Base-by-base conservation (phyloP, 1,140 invertebrate genomes). In the Bombus turneri region DNA sequence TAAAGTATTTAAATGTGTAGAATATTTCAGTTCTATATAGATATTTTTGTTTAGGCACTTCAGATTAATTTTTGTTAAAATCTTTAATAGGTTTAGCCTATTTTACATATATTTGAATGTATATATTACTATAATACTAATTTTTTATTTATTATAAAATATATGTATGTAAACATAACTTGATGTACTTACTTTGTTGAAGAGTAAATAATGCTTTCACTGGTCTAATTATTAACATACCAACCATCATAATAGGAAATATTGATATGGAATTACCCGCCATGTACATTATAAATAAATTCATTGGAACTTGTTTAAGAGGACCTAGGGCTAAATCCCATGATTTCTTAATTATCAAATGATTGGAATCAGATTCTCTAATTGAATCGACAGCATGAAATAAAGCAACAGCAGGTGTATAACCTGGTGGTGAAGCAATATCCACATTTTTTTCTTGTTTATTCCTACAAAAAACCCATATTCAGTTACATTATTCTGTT, bases 181-280 rank as follows among this genome's bases (percentile, higher is more conserved):
- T 43, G 43, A 47, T 66, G 37, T 83, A 93, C 93, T 95, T 94
- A 97, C 96, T 98, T 87, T 97, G 97, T 93, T 98, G 97, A 81
- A 98, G 97, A 4, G 98, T 96, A 93, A 99, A 98, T 34, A 99
- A 96, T 15, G 99, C 98, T 95, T 99, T 99, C 5, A 99, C 97
- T 28, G 99, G 99, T 88, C 98, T 96, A 85, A 99, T 97, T 87
- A 99, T 98, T 93, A 99, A 96, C 99, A 99, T 99, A 62, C 98
- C 98, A 34, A 99, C 98, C 99, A 99, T 99, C 99, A 99, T 99
- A n/a, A 99, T 99, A 3, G 99, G 99, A 93, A 99, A 99, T 88
- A 99, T 99, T 1, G 99, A 99, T 92, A 99, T 99, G 1, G 99
- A 99, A 95, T 99, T 99, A 62, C 99, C 99, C 81, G 99, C 98